Evolutionary conservation across 1,140 invertebrate genomes (phyloP).

Genomic region (Procambarus clarkii): DNA sequence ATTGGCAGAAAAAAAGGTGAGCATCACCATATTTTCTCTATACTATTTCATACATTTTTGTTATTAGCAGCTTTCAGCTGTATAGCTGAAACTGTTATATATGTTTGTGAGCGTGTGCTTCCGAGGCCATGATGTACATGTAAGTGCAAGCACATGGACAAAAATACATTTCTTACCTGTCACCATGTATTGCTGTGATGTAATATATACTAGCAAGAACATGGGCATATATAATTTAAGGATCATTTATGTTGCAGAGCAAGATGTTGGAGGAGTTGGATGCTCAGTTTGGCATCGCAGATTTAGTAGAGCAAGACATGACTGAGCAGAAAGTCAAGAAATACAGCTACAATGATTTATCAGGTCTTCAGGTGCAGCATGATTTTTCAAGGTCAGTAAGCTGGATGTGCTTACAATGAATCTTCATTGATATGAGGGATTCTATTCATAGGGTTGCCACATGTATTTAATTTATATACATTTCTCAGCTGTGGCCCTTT

Average conservation of each 20-base stretch:
- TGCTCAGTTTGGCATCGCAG: constrained; percentile 92
- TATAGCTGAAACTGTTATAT: not conserved
- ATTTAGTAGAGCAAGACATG: constrained; percentile 88
- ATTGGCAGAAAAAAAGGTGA: constrained; percentile 90
- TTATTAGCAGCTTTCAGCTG: not conserved
- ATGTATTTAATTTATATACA: no score
- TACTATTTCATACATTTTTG: not conserved
- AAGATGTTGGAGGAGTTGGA: constrained; percentile 96
- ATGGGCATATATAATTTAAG: not conserved
- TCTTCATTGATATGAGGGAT: no score
- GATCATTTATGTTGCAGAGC: constrained; percentile 79
- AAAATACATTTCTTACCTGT: no score
- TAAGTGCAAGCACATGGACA: no score
- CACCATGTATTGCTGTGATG: no score
- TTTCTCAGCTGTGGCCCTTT: no score
- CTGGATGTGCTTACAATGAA: no score
- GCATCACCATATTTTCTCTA: constrained; percentile 24
- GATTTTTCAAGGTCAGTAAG: constrained; percentile 79
- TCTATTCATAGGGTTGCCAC: no score
- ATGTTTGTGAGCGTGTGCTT: not conserved
- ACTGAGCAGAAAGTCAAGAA: constrained; percentile 80
- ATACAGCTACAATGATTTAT: constrained; percentile 84
- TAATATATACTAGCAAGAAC: not conserved
- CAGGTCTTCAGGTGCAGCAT: constrained; percentile 92
- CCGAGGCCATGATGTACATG: no score